Percentiles rank a stretch among this genome's conserved stretches.
Conservation (phyloP, 2,888 invertebrate species). For the Ceramica pisi region DNA sequence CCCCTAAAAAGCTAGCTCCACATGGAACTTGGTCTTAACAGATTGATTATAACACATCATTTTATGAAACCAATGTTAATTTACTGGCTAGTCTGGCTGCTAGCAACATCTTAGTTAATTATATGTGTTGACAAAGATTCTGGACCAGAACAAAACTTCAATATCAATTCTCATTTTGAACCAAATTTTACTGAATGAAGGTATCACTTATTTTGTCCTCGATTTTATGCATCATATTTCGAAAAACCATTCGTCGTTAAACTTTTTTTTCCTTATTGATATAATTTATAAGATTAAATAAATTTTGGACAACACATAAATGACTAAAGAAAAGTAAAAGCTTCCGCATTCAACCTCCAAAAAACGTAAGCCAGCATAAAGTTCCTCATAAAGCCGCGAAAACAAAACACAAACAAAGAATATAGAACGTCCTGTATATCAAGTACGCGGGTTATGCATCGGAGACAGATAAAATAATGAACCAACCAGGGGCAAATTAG, state of each 20-base stretch:
- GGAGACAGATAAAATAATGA: conserved; percentile 79
- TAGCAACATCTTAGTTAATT: too few species aligned
- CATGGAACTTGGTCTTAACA: neutral
- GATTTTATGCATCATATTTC: neutral
- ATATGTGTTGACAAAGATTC: neutral
- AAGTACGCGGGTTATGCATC: conserved; percentile 76
- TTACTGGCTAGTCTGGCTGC: neutral
- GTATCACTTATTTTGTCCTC: too few species aligned
- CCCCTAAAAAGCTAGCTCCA: too few species aligned
- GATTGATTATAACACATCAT: too few species aligned
- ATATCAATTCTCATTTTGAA: neutral
- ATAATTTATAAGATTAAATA: too few species aligned
- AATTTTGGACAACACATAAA: neutral
- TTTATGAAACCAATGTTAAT: neutral
- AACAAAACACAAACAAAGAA: conserved; percentile 13
- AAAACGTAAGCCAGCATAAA: neutral
- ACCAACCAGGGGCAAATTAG: conserved; percentile 83
- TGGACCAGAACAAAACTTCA: neutral
- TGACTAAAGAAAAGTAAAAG: neutral
- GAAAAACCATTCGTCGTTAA: too few species aligned
- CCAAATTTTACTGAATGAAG: neutral
- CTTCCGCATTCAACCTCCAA: neutral
- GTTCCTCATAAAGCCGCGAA: neutral
- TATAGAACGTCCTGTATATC: conserved; percentile 61
- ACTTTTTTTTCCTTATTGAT: neutral